phyloP scores from a whole-genome alignment of 2,113 vertebrate genomes.

The Xiphorhynchus elegans region DNA sequence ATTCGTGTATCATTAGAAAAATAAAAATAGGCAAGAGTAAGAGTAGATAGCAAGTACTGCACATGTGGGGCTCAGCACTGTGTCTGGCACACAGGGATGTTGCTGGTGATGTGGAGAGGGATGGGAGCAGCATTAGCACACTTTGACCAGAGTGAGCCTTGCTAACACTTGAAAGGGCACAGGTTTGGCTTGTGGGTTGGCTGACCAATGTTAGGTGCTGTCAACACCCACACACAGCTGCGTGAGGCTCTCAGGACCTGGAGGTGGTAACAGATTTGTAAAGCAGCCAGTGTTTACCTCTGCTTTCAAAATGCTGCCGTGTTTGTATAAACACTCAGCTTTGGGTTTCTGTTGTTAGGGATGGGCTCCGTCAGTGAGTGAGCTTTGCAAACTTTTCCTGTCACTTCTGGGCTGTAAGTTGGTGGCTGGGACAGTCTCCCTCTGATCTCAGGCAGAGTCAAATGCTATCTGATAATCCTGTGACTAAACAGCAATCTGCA shows the following conservation, averaged over 20 bases:
- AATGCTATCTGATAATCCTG: background rate
- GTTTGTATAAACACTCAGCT: background rate
- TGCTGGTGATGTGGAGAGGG: background rate
- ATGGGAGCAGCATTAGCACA: background rate
- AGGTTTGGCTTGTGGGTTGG: background rate
- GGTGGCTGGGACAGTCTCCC: background rate
- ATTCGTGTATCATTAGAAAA: background rate
- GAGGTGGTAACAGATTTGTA: background rate
- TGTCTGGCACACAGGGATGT: background rate
- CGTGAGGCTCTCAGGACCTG: background rate
- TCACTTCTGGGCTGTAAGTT: background rate
- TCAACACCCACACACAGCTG: background rate
- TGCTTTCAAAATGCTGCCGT: background rate
- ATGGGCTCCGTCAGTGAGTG: background rate
- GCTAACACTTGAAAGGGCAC: background rate
- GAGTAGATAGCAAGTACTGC: background rate
- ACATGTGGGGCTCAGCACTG: rapidly evolving
- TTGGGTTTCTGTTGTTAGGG: background rate
- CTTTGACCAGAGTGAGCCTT: background rate
- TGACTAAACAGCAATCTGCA: background rate
- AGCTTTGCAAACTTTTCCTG: background rate
- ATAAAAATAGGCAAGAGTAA: rapidly evolving
- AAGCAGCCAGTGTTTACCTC: background rate
- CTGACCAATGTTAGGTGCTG: background rate
- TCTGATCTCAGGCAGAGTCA: background rate